Conservation (phyloP, 2,113 vertebrate species). For the Eleginops maclovinus region DNA sequence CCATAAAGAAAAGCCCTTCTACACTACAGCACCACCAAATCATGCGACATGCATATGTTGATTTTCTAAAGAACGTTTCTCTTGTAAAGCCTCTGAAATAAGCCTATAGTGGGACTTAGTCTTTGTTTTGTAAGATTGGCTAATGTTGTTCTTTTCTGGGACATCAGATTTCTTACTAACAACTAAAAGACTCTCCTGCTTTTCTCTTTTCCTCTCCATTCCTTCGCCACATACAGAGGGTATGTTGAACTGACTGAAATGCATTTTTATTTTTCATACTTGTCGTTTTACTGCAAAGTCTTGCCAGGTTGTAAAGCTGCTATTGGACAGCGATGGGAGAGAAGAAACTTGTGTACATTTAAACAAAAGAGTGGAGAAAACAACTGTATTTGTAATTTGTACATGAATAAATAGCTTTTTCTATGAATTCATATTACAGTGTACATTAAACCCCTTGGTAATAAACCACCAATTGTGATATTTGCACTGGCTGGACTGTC, state of each 20-base stretch:
- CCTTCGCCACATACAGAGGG: conserved; percentile 74
- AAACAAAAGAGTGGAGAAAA: conserved; percentile 85
- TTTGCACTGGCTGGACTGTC: conserved; percentile 55
- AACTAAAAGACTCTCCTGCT: conserved; percentile 39
- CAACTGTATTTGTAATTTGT: conserved; percentile 90
- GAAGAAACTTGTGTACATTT: conserved; percentile 87
- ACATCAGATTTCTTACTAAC: conserved; percentile 76
- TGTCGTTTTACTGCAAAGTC: conserved; percentile 83
- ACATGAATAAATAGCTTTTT: conserved; percentile 90
- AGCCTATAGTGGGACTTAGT: conserved; percentile 80
- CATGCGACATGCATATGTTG: conserved; percentile 81
- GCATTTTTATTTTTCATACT: conserved; percentile 77
- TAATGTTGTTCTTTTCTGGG: conserved; percentile 82
- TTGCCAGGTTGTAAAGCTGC: conserved; percentile 92
- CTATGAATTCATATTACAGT: conserved; percentile 90
- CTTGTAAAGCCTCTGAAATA: conserved; percentile 70
- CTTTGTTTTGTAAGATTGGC: conserved; percentile 64
- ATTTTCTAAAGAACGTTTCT: conserved; percentile 60
- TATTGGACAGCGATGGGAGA: conserved; percentile 87
- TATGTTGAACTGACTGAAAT: conserved; percentile 85
- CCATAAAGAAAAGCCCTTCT: conserved; percentile 80
- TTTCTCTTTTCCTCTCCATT: conserved; percentile 30
- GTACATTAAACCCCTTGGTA: conserved; percentile 92
- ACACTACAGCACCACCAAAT: conserved; percentile 75
- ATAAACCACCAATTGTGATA: conserved; percentile 88